Evolutionary conservation across 2,888 invertebrate species (phyloP), one percentile per base, ranked within the genome.

Genomic region (Marasmarcha lunaedactyla): DNA sequence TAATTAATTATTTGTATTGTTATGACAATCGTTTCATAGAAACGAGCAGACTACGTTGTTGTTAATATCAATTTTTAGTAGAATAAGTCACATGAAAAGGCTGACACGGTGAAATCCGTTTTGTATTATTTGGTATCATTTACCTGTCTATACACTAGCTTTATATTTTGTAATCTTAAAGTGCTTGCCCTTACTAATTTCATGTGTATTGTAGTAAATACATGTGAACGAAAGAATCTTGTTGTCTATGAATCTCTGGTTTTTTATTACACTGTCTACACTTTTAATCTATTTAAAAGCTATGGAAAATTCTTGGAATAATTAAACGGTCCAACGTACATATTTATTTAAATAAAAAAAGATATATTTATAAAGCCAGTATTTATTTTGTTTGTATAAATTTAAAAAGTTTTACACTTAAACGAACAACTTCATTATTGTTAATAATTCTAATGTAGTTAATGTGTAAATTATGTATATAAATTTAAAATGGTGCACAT

Each of bases 391-490:
- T 20, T 20, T 20, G 20, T 20, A 20, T 7, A 20, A 20, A 20
- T 20, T 11, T 30, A 30, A 11, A 30, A 30, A 30, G 30, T 30
- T 4, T 30, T 30, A 30, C 10, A 11, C 12, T 30, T 6, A 6
- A 4, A 11, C 12, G 10, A 30, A 30, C 12, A 30, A 30, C 20
- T 30, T 10, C 55, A 55, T 63, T 59, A 63, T 66, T 78, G 78
- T 78, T 79, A 70, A 71, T 73, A 73, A 52, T 66, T 71, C 68
- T 72, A 76, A 78, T 3, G 74, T 45, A 6, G 3, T 30, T 67
- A 55, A 55, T 83, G 79, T 81, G 79, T 48, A 81, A 72, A 62
- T 57, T 83, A 79, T 83, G 81, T 64, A 81, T 78, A 78, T 42
- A 51, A 54, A 55, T 46, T 49, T 54, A 59, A 65, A 65, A 70